Conservation (phyloP, 1,140 invertebrate species). For the Holotrichia oblita region DNA sequence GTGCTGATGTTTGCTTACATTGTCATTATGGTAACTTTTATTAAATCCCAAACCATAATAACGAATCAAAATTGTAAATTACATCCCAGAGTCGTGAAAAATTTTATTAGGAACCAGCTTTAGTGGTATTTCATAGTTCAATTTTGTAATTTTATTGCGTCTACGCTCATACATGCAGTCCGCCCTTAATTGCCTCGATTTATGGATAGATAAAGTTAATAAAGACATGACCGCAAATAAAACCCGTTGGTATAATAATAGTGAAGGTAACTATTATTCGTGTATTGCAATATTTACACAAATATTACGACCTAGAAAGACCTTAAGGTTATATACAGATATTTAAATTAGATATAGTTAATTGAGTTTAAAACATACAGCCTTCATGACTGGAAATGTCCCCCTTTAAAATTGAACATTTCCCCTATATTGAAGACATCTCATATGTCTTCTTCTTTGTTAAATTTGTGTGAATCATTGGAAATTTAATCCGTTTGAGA, state of each 20-base stretch:
- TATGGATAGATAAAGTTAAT: slow-evolving; percentile 3
- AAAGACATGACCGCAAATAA: slow-evolving; percentile 11
- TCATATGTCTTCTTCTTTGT: not conserved
- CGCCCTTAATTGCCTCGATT: slow-evolving; percentile 4
- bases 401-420: too few relatives aligned
- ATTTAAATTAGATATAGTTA: too few relatives aligned
- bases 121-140: not conserved
- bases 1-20: too few relatives aligned
- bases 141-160: not conserved
- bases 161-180: not conserved
- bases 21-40: too few relatives aligned
- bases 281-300: not conserved
- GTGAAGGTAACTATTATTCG: not conserved
- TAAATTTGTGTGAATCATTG: not conserved
- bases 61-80: not conserved
- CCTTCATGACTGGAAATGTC: too few relatives aligned
- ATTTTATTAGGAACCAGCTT: not conserved
- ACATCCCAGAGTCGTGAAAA: not conserved
- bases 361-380: too few relatives aligned
- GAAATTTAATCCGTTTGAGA: not conserved
- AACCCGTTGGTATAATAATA: not conserved
- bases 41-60: not conserved
- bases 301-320: not conserved
- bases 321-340: too few relatives aligned
- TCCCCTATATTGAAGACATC: not conserved